Evolutionary conservation across 2,113 vertebrate species (phyloP), one percentile per base, ranked within the genome.

Genomic region (Beaufortia kweichowensis): DNA sequence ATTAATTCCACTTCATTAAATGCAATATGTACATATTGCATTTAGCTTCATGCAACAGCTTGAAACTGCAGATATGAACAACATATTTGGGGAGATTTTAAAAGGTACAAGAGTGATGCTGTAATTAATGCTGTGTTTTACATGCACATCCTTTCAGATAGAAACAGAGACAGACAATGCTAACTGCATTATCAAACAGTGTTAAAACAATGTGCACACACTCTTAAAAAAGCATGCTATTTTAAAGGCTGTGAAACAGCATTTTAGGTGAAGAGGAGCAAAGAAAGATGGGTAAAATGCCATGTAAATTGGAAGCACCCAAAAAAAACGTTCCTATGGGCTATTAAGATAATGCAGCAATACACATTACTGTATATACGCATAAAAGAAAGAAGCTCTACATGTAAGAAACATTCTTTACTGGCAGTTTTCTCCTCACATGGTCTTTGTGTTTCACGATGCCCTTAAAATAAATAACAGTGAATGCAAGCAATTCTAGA

Each of bases 281-380:
- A 72, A 76, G 79, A 43, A 79, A 78, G 85, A 79, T 83, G 78
- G 77, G 62, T 78, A 82, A 83, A 85, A 26, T 6, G 72, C 14
- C 76, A 50, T 63, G 35, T 81, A 48, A 68, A 55, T 82, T 64
- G 81, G 43, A 79, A 88, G 76, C 85, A 78, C 78, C 84, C 86
- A 87, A 87, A 90, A 90, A 90, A 90, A 89, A 87, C n/a, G n/a
- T n/a, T 88, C 90, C 86, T 84, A 89, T 86, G 88, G 88, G 86
- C 86, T 87, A 82, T 87, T 90, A 91, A 83, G 89, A 91, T 88
- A 89, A 89, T 88, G 84, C 86, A 89, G 89, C 87, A 92, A 87
- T 85, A 84, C 88, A 85, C 90, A 86, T n/a, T n/a, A n/a, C n/a
- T n/a, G n/a, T n/a, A n/a, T n/a, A n/a, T n/a, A n/a, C n/a, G 89